A percentile compares a stretch with the other conserved stretches of the same genome.
Evolutionary conservation across 1,140 invertebrate genomes (phyloP).

Genomic region (Lerema accius): DNA sequence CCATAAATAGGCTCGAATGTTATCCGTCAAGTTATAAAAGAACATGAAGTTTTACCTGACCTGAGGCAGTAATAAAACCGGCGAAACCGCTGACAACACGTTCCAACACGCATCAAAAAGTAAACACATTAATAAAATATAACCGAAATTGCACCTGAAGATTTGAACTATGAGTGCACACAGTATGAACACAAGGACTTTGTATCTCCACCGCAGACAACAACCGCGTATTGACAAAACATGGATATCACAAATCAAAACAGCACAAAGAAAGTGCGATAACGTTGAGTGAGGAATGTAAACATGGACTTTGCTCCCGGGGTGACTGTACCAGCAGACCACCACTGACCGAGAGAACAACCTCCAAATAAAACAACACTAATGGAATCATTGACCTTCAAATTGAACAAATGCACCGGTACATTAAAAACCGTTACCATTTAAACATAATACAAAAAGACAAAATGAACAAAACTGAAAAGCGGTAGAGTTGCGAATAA

Average conservation of each 20-base stretch:
- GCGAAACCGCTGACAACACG: too few relatives aligned
- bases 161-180: neutral
- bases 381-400: neutral
- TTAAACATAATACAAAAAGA: too few relatives aligned
- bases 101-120: too few relatives aligned
- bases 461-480: too few relatives aligned
- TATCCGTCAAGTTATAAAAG: too few relatives aligned
- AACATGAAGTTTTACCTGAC: too few relatives aligned
- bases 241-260: constrained; percentile 1
- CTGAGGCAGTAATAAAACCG: too few relatives aligned
- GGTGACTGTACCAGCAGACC: neutral
- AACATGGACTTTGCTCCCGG: neutral
- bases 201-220: neutral
- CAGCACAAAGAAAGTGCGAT: constrained; percentile 1
- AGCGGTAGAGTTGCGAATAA: too few relatives aligned
- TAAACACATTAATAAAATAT: too few relatives aligned
- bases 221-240: constrained; percentile 1
- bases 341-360: neutral
- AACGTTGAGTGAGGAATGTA: constrained; percentile 7
- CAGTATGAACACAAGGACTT: constrained; percentile 7
- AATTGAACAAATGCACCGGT: neutral
- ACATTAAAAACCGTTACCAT: neutral
- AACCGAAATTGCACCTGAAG: too few relatives aligned
- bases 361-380: neutral
- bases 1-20: too few relatives aligned